Evolutionary conservation across 1,140 invertebrate genomes (phyloP), one percentile per base, ranked within the genome.

Genomic region (Euura lappo): DNA sequence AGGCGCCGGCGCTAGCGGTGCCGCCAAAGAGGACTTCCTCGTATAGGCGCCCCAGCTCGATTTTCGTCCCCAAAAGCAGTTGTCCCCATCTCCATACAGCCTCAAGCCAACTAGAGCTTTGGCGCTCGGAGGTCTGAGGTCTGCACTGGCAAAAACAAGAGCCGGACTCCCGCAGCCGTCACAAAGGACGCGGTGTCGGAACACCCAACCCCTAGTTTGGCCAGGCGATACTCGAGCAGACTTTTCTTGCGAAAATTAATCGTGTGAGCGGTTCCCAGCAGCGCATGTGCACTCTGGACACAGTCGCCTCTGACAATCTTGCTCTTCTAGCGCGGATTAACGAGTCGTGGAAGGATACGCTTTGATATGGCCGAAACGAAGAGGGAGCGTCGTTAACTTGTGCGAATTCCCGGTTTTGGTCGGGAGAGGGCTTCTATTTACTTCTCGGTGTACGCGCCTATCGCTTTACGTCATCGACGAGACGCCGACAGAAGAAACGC

Each of bases 1-100:
- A 82, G 81, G 81, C 81, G 81, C 81, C 80, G 79, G 81, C 81
- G 81, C 79, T 82, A 75, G 75, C 69, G 72, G 72, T 71, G 70
- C 69, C 73, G 81, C 75, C 80, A 83, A 83, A 83, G 80, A 75
- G 51, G 71, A 74, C 71, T 70, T 83, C 82, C 81, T 74, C 74
- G 81, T 82, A 78, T 47, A 71, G 71, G 51, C 51, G 51, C 13
- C 51, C 51, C 28, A 28, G 28, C 28, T 28, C 28, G 28, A 28
- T 28, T 28, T 28, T 28, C 28, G 28, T 28, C 28, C 28, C 28
- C 28, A 28, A 28, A 28, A 28, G 28, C 28, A 28, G 28, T 28
- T 28, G 28, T 28, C 28, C 28, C 28, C 51, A 60, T 60, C 51
- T 60, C 51, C 51, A 60, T 60, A 60, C 51, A 8, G 51, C 51